Evolutionary conservation across 2,797 vertebrate genomes (phyloP).

Genomic region (Gymnoscopelus braueri): DNA sequence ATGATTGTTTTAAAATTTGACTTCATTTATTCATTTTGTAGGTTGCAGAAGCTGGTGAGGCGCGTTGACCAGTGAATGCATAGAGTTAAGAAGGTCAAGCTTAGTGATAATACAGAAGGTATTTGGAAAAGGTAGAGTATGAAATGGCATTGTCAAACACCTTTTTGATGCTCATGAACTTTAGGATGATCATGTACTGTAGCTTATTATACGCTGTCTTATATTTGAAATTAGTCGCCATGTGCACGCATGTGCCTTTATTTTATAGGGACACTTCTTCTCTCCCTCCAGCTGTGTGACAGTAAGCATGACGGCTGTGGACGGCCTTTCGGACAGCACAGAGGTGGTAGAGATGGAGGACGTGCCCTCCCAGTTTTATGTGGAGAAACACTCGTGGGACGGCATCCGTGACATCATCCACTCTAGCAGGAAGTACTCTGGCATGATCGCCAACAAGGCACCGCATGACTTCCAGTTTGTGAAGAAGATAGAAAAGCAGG

Average conservation of each 20-base stretch:
- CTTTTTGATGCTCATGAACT: too few species aligned
- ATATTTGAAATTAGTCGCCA: too few species aligned
- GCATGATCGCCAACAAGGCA: slow-evolving; percentile 95
- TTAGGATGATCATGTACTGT: too few species aligned
- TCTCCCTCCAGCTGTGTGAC: slow-evolving; percentile 72
- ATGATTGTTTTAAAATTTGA: background rate
- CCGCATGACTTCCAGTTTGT: slow-evolving; percentile 98
- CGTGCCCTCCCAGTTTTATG: slow-evolving; percentile 88
- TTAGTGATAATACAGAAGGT: slow-evolving; percentile 90
- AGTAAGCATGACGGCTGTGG: slow-evolving; percentile 91
- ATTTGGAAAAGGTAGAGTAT: slow-evolving; percentile 90
- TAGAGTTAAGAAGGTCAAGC: slow-evolving; percentile 95
- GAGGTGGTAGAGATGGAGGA: slow-evolving; percentile 91
- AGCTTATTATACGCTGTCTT: too few species aligned
- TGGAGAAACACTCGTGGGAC: slow-evolving; percentile 97
- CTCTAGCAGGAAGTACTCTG: slow-evolving; percentile 95
- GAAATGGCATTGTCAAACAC: background rate
- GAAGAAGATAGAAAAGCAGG: slow-evolving; percentile 90
- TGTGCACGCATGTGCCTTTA: too few species aligned
- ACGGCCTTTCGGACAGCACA: slow-evolving; percentile 83
- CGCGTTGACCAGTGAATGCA: slow-evolving; percentile 91
- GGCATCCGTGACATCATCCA: slow-evolving; percentile 95
- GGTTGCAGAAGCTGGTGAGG: slow-evolving; percentile 84
- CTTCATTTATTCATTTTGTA: slow-evolving; percentile 44
- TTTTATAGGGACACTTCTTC: slow-evolving; percentile 9